Evolutionary conservation across 2,888 invertebrate species (phyloP), one percentile per base, ranked within the genome.

Genomic region (Orgyia antiqua): DNA sequence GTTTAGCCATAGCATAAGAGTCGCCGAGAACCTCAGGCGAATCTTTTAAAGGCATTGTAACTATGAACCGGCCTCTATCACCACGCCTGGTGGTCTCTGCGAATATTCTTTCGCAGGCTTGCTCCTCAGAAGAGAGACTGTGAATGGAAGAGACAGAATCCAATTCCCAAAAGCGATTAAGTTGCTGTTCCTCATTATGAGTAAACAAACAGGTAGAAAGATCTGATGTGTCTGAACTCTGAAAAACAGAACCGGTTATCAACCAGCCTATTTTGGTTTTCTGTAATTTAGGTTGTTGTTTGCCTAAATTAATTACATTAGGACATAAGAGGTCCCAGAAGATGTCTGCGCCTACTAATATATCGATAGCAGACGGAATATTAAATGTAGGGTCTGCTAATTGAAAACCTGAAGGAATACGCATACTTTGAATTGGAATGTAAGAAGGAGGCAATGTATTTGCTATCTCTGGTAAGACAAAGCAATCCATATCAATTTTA

Each of bases 251-350:
- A 18, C 50, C 51, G 5, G 42, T 36, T 6, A 55, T 31, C n/a
- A 54, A n/a, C 48, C 52, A 58, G 4, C 54, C 54, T 8, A 56
- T 24, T 21, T 38, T 40, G 1, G 42, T 36, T 18, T 49, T 39
- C 26, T 26, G 25, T 13, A 52, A 36, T 13, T 19, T 45, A 5
- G 52, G 51, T n/a, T 30, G 25, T 8, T 39, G 19, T 29, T 45
- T 45, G 2, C 52, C 49, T 27, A 50, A 33, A 4, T 36, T 12
- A 1, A 57, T 50, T 4, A 15, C 7, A 20, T 31, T 15, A 8
- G n/a, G 4, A 6, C 11, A 8, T 10, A 43, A 24, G 2, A 50
- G 12, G n/a, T 27, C 12, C 52, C 52, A 52, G 27, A 49, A 52
- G 6, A 47, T 10, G 6, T 49, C 45, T 7, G 39, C 44, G 2